Percentiles rank a stretch among this genome's conserved stretches.
These are phyloP conservation scores for Falco punctatus DNA, from an alignment of 2,113 vertebrate species.

Conservation along the genomic window DNA sequence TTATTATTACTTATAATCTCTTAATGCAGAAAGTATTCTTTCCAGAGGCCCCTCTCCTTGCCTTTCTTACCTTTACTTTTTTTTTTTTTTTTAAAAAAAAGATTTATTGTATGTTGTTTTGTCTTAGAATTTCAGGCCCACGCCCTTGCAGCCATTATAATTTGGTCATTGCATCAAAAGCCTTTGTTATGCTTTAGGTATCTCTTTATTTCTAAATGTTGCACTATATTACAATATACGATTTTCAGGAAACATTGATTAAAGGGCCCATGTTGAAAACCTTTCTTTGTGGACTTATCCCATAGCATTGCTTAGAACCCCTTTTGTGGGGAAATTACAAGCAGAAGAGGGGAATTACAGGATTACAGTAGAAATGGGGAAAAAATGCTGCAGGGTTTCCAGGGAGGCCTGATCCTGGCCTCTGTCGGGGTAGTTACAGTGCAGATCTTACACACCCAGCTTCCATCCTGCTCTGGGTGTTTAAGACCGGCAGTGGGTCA, in stretches of 20 bases:
- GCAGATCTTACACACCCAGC: rapidly evolving
- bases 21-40: constrained; percentile 61
- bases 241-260: not conserved
- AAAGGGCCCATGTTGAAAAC: not conserved
- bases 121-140: not conserved
- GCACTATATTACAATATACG: rapidly evolving
- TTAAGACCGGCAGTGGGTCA: rapidly evolving
- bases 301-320: not conserved
- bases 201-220: not conserved
- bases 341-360: not conserved
- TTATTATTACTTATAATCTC: constrained; percentile 63
- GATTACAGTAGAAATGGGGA: not conserved
- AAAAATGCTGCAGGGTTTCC: not conserved
- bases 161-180: not conserved
- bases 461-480: not conserved
- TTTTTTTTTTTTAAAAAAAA: not conserved
- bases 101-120: not conserved
- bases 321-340: not conserved
- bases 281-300: not conserved
- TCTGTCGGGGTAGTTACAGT: not conserved
- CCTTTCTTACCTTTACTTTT: not conserved
- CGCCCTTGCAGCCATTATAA: not conserved
- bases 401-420: not conserved
- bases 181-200: not conserved
- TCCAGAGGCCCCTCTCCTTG: constrained; percentile 36